Percentiles rank a stretch among this genome's conserved stretches.
Conservation (phyloP, 2,888 invertebrate species). For the Pammene aurita region DNA sequence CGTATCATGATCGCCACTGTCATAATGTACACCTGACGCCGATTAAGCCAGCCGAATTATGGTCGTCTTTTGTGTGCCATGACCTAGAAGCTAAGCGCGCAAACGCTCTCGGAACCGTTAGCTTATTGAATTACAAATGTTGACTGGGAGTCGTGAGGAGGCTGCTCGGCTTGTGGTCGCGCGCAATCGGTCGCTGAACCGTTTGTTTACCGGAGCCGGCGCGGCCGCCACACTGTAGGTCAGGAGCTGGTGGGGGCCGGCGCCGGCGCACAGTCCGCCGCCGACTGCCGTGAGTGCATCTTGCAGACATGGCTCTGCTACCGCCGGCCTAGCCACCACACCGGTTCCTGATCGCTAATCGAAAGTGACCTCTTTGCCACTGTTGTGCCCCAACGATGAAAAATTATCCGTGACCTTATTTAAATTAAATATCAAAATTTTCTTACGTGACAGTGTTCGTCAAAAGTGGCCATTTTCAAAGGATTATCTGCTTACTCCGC, state of each 20-base stretch:
- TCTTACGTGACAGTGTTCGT: slow-evolving; percentile 66
- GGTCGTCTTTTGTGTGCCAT: slow-evolving; percentile 60
- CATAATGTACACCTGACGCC: slow-evolving; percentile 44
- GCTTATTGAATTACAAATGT: slow-evolving; percentile 77
- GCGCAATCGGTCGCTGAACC: slow-evolving; percentile 81
- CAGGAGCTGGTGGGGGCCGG: slow-evolving; percentile 67
- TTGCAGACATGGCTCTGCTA: slow-evolving; percentile 65
- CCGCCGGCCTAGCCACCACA: slow-evolving; percentile 55
- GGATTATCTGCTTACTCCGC: slow-evolving; percentile 57
- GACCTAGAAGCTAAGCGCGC: slow-evolving; percentile 70
- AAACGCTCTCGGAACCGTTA: slow-evolving; percentile 75
- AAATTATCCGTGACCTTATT: slow-evolving; percentile 59
- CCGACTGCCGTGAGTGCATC: slow-evolving; percentile 69
- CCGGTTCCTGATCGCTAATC: slow-evolving; percentile 55
- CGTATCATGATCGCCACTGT: slow-evolving; percentile 47
- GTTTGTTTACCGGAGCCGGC: slow-evolving; percentile 78
- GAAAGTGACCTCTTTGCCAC: slow-evolving; percentile 68
- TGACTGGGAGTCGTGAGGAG: slow-evolving; percentile 56
- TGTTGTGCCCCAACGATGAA: slow-evolving; percentile 70
- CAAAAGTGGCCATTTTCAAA: slow-evolving; percentile 65
- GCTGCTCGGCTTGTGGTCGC: slow-evolving; percentile 58
- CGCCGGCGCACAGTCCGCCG: slow-evolving; percentile 64
- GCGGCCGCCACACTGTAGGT: slow-evolving; percentile 74
- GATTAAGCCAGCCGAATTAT: slow-evolving; percentile 47
- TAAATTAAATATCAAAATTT: slow-evolving; percentile 45